Base-by-base conservation (phyloP, 2,888 invertebrate genomes). In the Pachydiplax longipennis region DNA sequence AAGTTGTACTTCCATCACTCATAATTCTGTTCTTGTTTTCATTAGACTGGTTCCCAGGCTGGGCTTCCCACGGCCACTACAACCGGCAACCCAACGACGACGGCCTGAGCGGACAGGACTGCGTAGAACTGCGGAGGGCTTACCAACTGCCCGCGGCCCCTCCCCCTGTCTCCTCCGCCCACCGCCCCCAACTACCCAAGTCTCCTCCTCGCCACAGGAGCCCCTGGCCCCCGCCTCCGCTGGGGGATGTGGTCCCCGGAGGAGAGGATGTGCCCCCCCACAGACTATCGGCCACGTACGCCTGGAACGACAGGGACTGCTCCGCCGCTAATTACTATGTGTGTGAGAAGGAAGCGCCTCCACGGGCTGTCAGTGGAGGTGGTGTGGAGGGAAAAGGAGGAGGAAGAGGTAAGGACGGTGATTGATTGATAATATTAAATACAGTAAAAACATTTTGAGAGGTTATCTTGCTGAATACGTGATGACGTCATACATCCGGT, bases 271-370 rank as follows among this genome's bases (percentile, higher is more conserved):
- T 80, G 3, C 93, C 94, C 40, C 94, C 94, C 90, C 80, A 92
- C 35, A 92, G 93, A 4, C 93, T 95, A 0, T 94, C 96, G 0
- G 94, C 95, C 35, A 95, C 95, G 92, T 97, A 96, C 94, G 97
- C 96, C 95, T 97, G 97, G 97, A 98, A 98, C 93, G 97, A 97
- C 93, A 93, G 97, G 44, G 96, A 96, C 92, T 98, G 97, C 93
- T 94, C 95, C 35, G 96, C 96, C 58, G 95, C 95, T 90, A 97
- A 97, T 94, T 96, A 96, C 94, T 97, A 96, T 93, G 95, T 97
- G 61, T 97, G 97, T 93, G 96, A 97, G 61, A 48, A 37, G 87
- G 65, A 87, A 61, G 83, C 35, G 25, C 58, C 58, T 22, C 35
- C 18, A 18, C 18, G 18, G 53, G 12, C 53, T 0, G 13, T 6